Base-by-base conservation (phyloP, 2,797 vertebrate genomes). In the Calcarius lapponicus region DNA sequence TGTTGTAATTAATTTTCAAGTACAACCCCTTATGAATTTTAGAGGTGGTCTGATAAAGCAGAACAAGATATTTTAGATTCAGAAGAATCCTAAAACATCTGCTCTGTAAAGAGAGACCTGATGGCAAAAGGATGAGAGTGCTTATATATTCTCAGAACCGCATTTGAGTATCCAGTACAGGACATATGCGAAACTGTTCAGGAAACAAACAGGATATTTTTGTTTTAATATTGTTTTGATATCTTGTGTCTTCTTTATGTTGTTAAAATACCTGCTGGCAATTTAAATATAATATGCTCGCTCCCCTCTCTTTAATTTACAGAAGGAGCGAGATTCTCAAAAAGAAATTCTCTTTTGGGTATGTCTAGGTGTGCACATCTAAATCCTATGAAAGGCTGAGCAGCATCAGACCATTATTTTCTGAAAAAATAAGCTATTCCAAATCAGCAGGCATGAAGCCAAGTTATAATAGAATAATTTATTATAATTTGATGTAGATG, bases 401-500 rank as follows among this genome's bases (percentile, higher is more conserved):
- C n/a, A 72, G 71, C 78, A 57, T 64, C 60, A 86, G 78, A 64
- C 67, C 61, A 81, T 57, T 76, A 47, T 90, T 95, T 96, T 82
- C 64, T 74, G 82, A 87, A 90, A 90, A 90, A 88, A 92, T 72
- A 90, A 85, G 53, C 47, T 89, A 82, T 82, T 93, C 75, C 83
- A 91, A 92, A 95, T 88, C 85, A 74, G 43, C 54, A 80, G 93
- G 90, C 94, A 92, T n/a, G 32, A 90, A 88, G 91, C 94, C 94
- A 96, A 88, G 86, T 88, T 95, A 89, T 95, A 96, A 95, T 93
- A 95, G 91, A 93, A 86, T 86, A 92, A 93, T 96, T 93, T 95
- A 90, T 95, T 95, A 87, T 93, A 93, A 93, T 92, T 93, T 94
- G 89, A 87, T 93, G 80, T 93, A 92, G 86, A 90, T 74, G 74